Base-by-base conservation (phyloP, 1,140 invertebrate species). In the Drosophila kikkawai region DNA sequence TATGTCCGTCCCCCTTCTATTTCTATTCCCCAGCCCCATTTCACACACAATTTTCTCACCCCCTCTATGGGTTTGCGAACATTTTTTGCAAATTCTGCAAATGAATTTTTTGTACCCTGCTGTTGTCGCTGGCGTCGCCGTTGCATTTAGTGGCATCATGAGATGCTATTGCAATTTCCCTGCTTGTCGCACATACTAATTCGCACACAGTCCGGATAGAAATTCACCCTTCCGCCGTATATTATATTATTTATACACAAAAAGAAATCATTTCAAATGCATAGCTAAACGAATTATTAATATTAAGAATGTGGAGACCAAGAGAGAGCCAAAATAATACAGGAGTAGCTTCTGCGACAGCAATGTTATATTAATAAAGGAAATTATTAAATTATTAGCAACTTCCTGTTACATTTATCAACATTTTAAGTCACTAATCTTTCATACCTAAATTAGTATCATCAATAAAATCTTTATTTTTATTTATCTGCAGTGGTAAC, bases 111-210 rank as follows among this genome's bases (percentile, higher is more conserved):
- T 55, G 51, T 87, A 73, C 51, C 65, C 48, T 71, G 53, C 67
- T 47, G 71, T 42, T 66, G 50, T 78, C 71, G 44, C 50, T 64
- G 78, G 39, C 79, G 26, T 13, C 50, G 61, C 51, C 75, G 83
- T 77, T 76, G 79, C 85, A 90, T 90, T 90, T 90, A 91, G 86
- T 90, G 86, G 86, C 86, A 90, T 91, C 86, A 91, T 91, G 86
- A 87, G 84, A 91, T 86, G 86, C 82, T 91, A 91, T 88, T 91
- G 86, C 86, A 90, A 90, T 90, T 91, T 90, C 86, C 86, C 85
- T 90, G 82, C 79, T 91, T 90, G 86, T 90, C 86, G 87, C 86
- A 90, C 82, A 85, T 90, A 90, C 86, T 90, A 90, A 90, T 90
- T 90, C 87, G 85, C 85, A 82, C 70, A 51, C 63, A 82, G 78